A percentile compares a stretch with the other conserved stretches of the same genome.
phyloP scores from a whole-genome alignment of 2,797 vertebrate genomes.

The Martes flavigula region DNA sequence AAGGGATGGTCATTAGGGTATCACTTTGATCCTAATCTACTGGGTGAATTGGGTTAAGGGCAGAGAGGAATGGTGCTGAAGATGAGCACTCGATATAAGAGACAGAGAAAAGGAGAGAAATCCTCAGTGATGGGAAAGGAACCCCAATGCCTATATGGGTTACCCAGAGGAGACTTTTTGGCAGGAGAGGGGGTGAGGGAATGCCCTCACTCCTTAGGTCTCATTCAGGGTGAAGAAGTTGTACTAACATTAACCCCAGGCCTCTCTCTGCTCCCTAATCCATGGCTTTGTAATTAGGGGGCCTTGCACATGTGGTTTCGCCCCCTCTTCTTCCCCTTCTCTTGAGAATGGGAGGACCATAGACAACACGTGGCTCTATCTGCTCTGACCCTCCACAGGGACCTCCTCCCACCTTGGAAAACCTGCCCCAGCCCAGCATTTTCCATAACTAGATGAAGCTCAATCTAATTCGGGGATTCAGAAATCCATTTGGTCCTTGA shows the following conservation, averaged over 20 bases:
- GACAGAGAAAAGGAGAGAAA: neutral
- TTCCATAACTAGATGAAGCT: neutral
- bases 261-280: neutral
- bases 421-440: neutral
- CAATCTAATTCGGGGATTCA: neutral
- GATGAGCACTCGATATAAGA: neutral
- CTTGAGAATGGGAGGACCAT: neutral
- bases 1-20: neutral
- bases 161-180: neutral
- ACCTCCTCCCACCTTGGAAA: neutral
- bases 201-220: neutral
- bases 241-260: neutral
- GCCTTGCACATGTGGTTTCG: neutral
- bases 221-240: neutral
- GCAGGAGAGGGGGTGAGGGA: neutral
- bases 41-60: neutral
- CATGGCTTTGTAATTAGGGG: neutral
- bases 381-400: neutral
- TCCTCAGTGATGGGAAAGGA: neutral
- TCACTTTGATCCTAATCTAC: neutral
- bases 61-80: neutral
- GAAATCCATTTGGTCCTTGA: constrained; percentile 18
- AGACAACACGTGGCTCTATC: neutral
- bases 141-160: no score
- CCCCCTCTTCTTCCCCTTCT: neutral